phyloP scores from a whole-genome alignment of 2,113 vertebrate genomes.

The Odontesthes bonariensis region DNA sequence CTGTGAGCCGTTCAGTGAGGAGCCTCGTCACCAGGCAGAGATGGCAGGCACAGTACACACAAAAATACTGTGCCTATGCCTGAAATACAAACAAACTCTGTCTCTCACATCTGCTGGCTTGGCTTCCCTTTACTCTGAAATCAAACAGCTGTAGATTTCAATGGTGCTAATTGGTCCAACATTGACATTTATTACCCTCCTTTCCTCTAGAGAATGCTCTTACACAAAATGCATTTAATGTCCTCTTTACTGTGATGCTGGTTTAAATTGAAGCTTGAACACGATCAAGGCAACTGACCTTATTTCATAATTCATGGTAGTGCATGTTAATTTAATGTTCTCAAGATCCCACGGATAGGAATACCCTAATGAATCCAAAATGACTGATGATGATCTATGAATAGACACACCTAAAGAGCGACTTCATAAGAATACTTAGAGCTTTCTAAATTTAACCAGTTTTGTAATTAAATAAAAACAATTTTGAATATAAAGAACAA shows the following conservation, averaged over 20 bases:
- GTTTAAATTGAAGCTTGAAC: conserved; percentile 50
- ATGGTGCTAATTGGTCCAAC: conserved; percentile 77
- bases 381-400: conserved; percentile 19
- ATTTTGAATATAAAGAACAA: background rate
- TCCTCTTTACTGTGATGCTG: conserved; percentile 44
- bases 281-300: conserved; percentile 52
- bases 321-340: conserved; percentile 66
- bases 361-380: conserved; percentile 46
- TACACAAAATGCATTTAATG: conserved; percentile 46
- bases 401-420: conserved; percentile 12
- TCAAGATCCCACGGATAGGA: conserved; percentile 44
- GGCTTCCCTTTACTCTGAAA: conserved; percentile 71
- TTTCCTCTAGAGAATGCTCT: conserved; percentile 46
- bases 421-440: too few relatives aligned
- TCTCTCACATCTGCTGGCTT: conserved; percentile 53
- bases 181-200: conserved; percentile 66
- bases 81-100: conserved; percentile 31
- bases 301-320: conserved; percentile 65
- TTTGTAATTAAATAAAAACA: background rate
- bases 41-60: conserved; percentile 50
- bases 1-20: conserved; percentile 82
- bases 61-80: conserved; percentile 38
- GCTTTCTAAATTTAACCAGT: background rate
- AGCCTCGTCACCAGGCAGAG: conserved; percentile 69
- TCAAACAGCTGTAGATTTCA: conserved; percentile 80